These are phyloP conservation scores for Drosophila paramelanica DNA, from an alignment of 2,888 invertebrate species.

Conservation along the genomic window DNA sequence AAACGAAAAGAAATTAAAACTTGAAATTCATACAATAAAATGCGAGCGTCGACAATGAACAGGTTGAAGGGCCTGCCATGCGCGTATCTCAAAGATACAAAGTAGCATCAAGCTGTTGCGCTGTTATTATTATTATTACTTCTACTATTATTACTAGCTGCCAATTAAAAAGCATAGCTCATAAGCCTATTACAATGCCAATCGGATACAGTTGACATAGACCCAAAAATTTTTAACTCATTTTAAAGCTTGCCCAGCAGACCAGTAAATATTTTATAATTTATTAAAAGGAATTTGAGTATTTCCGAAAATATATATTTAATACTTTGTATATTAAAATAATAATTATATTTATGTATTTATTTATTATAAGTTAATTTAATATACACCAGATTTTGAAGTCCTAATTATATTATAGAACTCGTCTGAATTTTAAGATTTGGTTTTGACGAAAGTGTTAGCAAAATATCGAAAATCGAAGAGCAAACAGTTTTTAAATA, in stretches of 20 bases:
- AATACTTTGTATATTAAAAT: no score
- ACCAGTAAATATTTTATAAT: no score
- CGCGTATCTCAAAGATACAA: constrained; percentile 21
- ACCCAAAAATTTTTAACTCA: constrained; percentile 12
- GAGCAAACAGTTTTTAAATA: constrained; percentile 21
- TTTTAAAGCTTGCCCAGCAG: neutral
- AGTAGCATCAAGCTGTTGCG: constrained; percentile 20
- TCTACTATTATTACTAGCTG: constrained; percentile 9
- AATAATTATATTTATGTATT: no score
- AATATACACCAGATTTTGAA: no score
- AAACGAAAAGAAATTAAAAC: constrained; percentile 71
- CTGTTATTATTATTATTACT: constrained; percentile 23
- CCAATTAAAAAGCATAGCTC: constrained; percentile 16
- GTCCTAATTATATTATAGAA: no score
- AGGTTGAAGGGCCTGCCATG: constrained; percentile 55
- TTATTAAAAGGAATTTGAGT: no score
- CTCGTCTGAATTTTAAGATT: no score
- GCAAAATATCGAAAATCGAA: constrained; percentile 33
- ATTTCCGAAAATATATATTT: no score
- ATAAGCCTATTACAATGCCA: constrained; percentile 19
- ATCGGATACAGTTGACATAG: constrained; percentile 21
- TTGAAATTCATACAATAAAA: constrained; percentile 61
- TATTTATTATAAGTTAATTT: no score
- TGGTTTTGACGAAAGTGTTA: constrained; percentile 45
- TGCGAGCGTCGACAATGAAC: constrained; percentile 45